Base-by-base conservation (phyloP, 2,113 vertebrate species). In the Antennarius striatus region DNA sequence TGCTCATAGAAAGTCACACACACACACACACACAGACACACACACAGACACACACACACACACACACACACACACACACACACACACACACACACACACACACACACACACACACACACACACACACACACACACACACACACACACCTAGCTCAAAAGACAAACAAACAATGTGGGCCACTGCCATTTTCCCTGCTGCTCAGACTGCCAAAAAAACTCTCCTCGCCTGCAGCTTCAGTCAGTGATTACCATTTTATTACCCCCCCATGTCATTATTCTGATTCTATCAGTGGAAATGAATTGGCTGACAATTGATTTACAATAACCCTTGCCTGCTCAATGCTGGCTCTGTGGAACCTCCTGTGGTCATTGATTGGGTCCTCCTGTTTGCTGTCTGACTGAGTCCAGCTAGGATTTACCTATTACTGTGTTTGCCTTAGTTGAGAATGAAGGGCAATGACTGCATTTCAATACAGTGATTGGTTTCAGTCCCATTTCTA, bases 281-380 rank as follows among this genome's bases (percentile, higher is more conserved):
- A 91, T 87, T 80, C 78, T 88, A 89, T 91, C 91, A 85, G 89
- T 89, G 86, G 75, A 84, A 86, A 90, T 85, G 63, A 91, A 91
- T 90, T 90, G 84, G 83, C 81, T 17, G 51, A 54, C 78, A 80
- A 89, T 90, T 89, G 89, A 90, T 92, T 89, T 87, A 85, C 84
- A 83, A 77, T 82, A 85, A 80, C 61, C 54, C 51, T 70, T 51
- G 66, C 65, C 64, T 56, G 13, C 57, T 48, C 55, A 32, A n/a
- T 8, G n/a, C 71, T 3, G 64, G 70, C 63, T 76, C 80, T 68
- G 10, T 71, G 82, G 81, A 85, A 57, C 55, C 68, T 79, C 64
- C 66, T 63, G 51, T 53, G 71, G 75, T 80, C 81, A 89, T 88
- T 88, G 86, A 89, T 88, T 89, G 1, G 56, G 77, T 68, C 82